phyloP scores from a whole-genome alignment of 2,113 vertebrate genomes.

The Hippocampus mohnikei region DNA sequence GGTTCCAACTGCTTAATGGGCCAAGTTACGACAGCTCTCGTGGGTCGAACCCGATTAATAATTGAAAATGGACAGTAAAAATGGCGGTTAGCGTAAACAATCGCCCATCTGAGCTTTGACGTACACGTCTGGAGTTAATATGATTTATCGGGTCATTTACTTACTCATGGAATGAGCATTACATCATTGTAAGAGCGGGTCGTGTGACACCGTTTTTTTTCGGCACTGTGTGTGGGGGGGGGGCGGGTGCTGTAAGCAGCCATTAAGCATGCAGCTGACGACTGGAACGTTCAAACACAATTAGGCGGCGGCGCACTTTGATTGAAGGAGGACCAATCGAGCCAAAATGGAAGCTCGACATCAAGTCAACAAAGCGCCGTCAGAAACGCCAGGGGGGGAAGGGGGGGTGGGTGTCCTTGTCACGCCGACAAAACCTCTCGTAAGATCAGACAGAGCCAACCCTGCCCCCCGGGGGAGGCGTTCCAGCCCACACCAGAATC shows the following conservation, averaged over 20 bases:
- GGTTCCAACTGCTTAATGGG: not conserved
- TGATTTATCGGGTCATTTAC: not conserved
- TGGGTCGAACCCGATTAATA: not conserved
- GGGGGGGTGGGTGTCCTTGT: slow-evolving; percentile 53
- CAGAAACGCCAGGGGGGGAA: slow-evolving; percentile 20
- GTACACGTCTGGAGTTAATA: not conserved
- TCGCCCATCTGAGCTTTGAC: not conserved
- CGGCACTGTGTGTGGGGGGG: not conserved
- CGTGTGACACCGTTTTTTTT: not conserved
- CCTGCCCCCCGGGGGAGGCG: not conserved
- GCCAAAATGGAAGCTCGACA: slow-evolving; percentile 65
- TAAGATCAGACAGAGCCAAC: slow-evolving; percentile 30
- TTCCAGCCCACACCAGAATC: not conserved
- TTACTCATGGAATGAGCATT: not conserved
- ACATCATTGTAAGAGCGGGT: no score
- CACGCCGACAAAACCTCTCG: slow-evolving; percentile 52
- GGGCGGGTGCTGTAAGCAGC: slow-evolving; percentile 48
- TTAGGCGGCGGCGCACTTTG: slow-evolving; percentile 62
- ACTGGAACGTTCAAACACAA: slow-evolving; percentile 65
- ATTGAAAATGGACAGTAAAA: not conserved
- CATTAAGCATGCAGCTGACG: slow-evolving; percentile 65
- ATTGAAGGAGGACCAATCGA: slow-evolving; percentile 63
- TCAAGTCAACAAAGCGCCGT: slow-evolving; percentile 67
- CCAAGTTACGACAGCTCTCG: not conserved
- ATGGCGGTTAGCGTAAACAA: not conserved